Conservation (phyloP, 1,140 invertebrate species). For the Drosophila fuyamai region DNA sequence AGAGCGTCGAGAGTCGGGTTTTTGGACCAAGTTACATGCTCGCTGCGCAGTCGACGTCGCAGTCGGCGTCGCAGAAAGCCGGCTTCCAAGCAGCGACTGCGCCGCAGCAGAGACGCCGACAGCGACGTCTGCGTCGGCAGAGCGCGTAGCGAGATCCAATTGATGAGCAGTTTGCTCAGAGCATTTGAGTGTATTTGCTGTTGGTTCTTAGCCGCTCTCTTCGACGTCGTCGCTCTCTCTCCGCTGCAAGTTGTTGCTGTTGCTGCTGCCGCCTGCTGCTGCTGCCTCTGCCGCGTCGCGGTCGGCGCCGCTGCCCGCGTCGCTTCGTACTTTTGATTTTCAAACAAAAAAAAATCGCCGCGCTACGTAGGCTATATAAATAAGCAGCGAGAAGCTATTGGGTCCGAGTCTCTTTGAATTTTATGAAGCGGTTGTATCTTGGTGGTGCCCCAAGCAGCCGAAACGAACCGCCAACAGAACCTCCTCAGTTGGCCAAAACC, state of each 20-base stretch:
- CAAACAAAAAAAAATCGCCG: constrained; percentile 73
- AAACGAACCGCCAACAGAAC: constrained; percentile 54
- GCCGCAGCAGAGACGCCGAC: constrained; percentile 6
- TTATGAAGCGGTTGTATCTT: constrained; percentile 85
- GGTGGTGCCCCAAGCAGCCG: constrained; percentile 67
- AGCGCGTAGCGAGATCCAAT: constrained; percentile 63
- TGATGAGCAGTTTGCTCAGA: constrained; percentile 67
- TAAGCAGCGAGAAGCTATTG: constrained; percentile 84
- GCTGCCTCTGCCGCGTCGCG: constrained; percentile 3
- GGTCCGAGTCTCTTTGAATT: constrained; percentile 85
- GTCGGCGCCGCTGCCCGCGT: constrained; percentile 15
- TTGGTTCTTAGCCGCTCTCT: constrained; percentile 23
- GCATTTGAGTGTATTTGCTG: constrained; percentile 42
- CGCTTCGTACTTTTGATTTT: constrained; percentile 62
- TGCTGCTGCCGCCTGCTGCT: constrained; percentile 12
- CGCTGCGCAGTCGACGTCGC: constrained; percentile 10
- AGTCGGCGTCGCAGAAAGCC: constrained; percentile 34
- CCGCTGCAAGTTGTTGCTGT: constrained; percentile 21
- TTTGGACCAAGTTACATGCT: constrained; percentile 67
- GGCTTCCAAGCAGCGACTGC: constrained; percentile 50
- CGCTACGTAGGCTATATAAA: constrained; percentile 84
- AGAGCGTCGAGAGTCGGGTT: constrained; percentile 61
- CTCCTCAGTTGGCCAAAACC: constrained; percentile 22
- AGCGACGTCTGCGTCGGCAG: constrained; percentile 17
- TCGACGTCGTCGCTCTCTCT: constrained; percentile 17